Percentiles rank a stretch among this genome's conserved stretches.
phyloP scores from a whole-genome alignment of 2,888 invertebrate species.

The Ashinkailepas kermadecensis region DNA sequence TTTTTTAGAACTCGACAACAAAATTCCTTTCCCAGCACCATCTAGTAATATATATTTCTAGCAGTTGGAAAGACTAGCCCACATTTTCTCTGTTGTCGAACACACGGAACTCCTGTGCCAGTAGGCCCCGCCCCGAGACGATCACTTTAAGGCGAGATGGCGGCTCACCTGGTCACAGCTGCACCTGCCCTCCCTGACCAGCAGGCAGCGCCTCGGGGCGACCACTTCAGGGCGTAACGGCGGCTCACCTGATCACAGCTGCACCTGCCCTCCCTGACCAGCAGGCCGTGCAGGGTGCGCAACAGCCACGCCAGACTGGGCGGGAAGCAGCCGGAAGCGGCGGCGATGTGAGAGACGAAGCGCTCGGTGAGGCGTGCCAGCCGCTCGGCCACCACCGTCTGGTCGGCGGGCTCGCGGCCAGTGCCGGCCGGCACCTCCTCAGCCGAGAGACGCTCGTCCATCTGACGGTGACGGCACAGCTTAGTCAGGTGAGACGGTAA shows the following conservation, averaged over 20 bases:
- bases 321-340: conserved; percentile 84
- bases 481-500: background rate
- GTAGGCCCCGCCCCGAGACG: too few relatives aligned
- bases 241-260: background rate
- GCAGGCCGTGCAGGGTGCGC: conserved; percentile 66
- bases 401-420: conserved; percentile 76
- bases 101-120: too few relatives aligned
- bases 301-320: conserved; percentile 83
- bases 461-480: background rate
- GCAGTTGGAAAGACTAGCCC: too few relatives aligned
- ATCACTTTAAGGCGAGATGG: too few relatives aligned
- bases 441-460: conserved; percentile 7
- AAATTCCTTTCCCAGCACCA: too few relatives aligned
- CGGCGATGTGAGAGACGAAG: conserved; percentile 52
- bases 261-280: conserved; percentile 50
- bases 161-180: too few relatives aligned
- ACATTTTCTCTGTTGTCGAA: too few relatives aligned
- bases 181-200: too few relatives aligned
- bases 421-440: conserved; percentile 54
- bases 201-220: too few relatives aligned
- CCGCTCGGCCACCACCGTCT: conserved; percentile 51
- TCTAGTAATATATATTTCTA: too few relatives aligned
- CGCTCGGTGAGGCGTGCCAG: conserved; percentile 23
- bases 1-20: too few relatives aligned
- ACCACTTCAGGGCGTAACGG: too few relatives aligned